Conservation (phyloP, 2,888 invertebrate species). For the Graphium colonna region DNA sequence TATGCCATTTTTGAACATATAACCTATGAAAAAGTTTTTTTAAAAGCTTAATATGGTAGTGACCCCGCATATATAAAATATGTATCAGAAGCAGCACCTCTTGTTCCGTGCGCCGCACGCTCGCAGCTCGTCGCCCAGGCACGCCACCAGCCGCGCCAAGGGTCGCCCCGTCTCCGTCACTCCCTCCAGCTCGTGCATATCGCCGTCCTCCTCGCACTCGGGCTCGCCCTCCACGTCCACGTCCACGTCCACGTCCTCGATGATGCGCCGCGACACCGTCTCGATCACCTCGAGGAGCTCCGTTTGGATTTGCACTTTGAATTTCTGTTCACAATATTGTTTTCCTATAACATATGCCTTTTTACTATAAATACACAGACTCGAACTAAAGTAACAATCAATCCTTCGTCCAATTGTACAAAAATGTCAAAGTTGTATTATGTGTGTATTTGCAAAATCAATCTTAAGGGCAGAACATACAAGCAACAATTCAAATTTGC, state of each 20-base stretch:
- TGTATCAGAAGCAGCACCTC: conserved; percentile 34
- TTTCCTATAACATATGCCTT: too few species aligned
- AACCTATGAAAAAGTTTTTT: too few species aligned
- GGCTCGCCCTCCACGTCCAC: conserved; percentile 51
- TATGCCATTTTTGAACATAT: too few species aligned
- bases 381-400: too few species aligned
- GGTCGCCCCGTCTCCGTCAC: conserved; percentile 59
- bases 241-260: conserved; percentile 76
- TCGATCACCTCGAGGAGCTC: conserved; percentile 90
- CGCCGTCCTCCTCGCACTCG: conserved; percentile 42
- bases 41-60: too few species aligned
- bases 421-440: too few species aligned
- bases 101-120: conserved; percentile 62
- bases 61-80: neutral
- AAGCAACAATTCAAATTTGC: too few species aligned
- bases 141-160: conserved; percentile 53
- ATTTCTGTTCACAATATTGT: conserved; percentile 77
- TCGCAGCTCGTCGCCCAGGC: conserved; percentile 60
- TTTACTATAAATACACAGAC: too few species aligned
- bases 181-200: conserved; percentile 41
- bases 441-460: too few species aligned
- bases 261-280: conserved; percentile 88
- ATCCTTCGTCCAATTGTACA: too few species aligned
- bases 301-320: conserved; percentile 90
- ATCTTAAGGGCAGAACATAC: too few species aligned